These are phyloP conservation scores for Kryptolebias ocellatus DNA, from an alignment of 2,797 vertebrate genomes.

Conservation along the genomic window DNA sequence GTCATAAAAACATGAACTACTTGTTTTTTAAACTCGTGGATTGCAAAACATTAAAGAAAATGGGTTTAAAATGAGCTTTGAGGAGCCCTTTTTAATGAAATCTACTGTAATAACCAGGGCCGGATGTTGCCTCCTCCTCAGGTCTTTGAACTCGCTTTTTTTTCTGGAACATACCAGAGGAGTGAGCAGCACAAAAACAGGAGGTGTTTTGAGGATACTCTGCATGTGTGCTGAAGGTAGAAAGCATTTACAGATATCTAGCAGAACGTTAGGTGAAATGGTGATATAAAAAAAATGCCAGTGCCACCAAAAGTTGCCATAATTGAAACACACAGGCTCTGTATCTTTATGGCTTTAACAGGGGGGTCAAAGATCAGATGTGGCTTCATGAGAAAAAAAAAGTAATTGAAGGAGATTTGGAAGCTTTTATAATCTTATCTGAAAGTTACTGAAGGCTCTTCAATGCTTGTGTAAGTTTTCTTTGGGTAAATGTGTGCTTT, in stretches of 20 bases:
- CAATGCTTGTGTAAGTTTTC: neutral
- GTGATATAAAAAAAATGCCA: neutral
- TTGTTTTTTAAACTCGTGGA: neutral
- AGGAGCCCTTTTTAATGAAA: neutral
- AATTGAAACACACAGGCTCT: neutral
- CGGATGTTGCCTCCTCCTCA: neutral
- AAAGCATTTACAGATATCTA: no score
- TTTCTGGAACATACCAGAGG: neutral
- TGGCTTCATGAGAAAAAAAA: neutral
- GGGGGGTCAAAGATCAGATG: neutral
- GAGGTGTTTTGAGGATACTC: no score
- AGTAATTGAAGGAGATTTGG: neutral
- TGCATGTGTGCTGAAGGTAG: no score
- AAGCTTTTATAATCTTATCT: constrained; percentile 7
- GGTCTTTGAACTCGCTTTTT: constrained; percentile 6
- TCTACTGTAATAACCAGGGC: neutral
- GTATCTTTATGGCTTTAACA: neutral
- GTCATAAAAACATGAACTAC: neutral
- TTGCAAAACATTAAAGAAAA: neutral
- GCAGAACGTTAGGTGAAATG: neutral
- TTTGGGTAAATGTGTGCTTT: neutral
- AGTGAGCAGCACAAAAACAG: no score
- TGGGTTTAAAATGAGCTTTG: neutral
- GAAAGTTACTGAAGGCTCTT: neutral
- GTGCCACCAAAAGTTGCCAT: neutral